Percentiles rank a stretch among this genome's conserved stretches.
Conservation (phyloP, 2,113 vertebrate genomes). For the Ictalurus punctatus region DNA sequence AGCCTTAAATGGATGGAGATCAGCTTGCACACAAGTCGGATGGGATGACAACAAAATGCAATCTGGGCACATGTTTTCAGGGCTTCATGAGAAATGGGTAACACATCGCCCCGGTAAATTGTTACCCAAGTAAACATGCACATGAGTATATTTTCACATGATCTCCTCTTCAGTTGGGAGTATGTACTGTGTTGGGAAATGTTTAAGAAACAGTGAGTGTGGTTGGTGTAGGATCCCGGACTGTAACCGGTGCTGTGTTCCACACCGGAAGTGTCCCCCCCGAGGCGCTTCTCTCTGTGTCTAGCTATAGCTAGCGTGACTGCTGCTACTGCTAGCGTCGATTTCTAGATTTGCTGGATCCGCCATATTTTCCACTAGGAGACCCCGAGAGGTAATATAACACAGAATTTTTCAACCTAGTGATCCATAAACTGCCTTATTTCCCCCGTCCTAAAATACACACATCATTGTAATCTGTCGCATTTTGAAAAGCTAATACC, state of each 20-base stretch:
- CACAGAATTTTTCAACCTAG: background rate
- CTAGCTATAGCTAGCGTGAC: conserved; percentile 29
- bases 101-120: background rate
- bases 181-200: background rate
- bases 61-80: too few relatives aligned
- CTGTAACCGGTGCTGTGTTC: background rate
- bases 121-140: background rate
- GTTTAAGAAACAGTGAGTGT: background rate
- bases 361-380: conserved; percentile 58
- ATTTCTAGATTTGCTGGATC: conserved; percentile 39
- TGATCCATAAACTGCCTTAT: background rate
- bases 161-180: background rate
- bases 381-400: conserved; percentile 55
- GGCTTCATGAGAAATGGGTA: background rate
- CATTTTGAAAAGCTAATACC: too few relatives aligned
- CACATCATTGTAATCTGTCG: background rate
- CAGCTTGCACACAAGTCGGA: background rate
- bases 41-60: background rate
- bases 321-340: conserved; percentile 39
- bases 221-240: background rate
- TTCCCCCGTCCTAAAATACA: background rate
- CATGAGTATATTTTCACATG: background rate
- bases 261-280: conserved; percentile 41
- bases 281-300: conserved; percentile 10
- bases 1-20: background rate